Evolutionary conservation across 2,113 vertebrate species (phyloP).

Genomic region (Cheirogaleus medius): DNA sequence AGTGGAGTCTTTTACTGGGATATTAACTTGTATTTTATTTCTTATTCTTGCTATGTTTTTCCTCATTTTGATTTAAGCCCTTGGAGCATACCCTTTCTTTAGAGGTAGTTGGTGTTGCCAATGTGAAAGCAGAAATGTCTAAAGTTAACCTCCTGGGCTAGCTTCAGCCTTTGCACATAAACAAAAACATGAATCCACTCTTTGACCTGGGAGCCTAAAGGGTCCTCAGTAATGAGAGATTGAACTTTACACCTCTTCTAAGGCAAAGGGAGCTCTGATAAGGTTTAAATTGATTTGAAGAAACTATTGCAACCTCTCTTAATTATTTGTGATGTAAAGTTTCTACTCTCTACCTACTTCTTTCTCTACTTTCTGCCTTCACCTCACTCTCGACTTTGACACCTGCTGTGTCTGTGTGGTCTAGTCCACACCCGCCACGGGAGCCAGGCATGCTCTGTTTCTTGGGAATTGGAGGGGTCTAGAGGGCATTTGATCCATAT

Average conservation of each 20-base stretch:
- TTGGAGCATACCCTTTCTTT: neutral
- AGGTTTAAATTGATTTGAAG: neutral
- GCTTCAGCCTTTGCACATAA: neutral
- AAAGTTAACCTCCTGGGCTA: neutral
- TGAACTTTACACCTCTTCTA: neutral
- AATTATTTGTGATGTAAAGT: neutral
- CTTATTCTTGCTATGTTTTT: neutral
- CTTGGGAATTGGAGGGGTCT: neutral
- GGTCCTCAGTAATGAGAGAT: neutral
- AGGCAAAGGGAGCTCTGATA: neutral
- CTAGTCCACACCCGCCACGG: fast-evolving
- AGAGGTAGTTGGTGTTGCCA: neutral
- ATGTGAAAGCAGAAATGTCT: neutral
- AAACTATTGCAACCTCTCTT: neutral
- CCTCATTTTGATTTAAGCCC: neutral
- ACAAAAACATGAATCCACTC: neutral
- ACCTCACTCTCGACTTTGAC: fast-evolving
- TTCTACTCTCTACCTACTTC: neutral
- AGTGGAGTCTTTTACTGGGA: fast-evolving
- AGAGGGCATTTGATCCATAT: neutral
- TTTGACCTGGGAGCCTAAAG: neutral
- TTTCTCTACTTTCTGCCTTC: neutral
- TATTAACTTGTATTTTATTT: neutral
- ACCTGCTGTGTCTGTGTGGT: neutral
- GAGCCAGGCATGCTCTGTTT: neutral